Evolutionary conservation across 2,113 vertebrate genomes (phyloP).

Genomic region (Gymnobelideus leadbeateri): DNA sequence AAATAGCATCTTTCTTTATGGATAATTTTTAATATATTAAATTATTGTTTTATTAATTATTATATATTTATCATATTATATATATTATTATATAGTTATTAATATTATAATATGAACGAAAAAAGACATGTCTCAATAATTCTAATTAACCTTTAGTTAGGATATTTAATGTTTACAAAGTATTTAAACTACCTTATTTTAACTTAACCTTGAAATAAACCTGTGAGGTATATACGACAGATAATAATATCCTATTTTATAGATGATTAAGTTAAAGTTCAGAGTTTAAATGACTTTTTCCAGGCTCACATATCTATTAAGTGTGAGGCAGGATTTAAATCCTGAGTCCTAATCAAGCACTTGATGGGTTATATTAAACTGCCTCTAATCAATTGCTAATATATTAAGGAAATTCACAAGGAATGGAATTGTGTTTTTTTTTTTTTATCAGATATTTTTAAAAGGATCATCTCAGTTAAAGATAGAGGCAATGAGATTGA

Average conservation of each 20-base stretch:
- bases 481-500: conserved; percentile 7
- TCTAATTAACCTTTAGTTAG: not conserved
- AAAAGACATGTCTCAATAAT: not conserved
- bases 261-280: not conserved
- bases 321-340: not conserved
- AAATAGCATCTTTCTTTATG: not conserved
- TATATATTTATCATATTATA: too few species aligned
- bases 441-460: not conserved
- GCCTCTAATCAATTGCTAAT: not conserved
- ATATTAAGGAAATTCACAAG: conserved; percentile 31
- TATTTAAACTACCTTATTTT: not conserved
- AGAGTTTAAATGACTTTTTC: not conserved
- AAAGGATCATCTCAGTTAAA: conserved; percentile 39
- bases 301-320: not conserved
- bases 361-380: not conserved
- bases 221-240: not conserved
- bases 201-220: not conserved
- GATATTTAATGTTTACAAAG: not conserved
- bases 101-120: not conserved
- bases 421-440: too few species aligned
- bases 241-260: not conserved
- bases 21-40: too few species aligned
- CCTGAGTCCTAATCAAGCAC: not conserved
- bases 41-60: too few species aligned
- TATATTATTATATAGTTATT: too few species aligned